phyloP scores from a whole-genome alignment of 2,888 invertebrate species.

The Dolichomitus sp. region DNA sequence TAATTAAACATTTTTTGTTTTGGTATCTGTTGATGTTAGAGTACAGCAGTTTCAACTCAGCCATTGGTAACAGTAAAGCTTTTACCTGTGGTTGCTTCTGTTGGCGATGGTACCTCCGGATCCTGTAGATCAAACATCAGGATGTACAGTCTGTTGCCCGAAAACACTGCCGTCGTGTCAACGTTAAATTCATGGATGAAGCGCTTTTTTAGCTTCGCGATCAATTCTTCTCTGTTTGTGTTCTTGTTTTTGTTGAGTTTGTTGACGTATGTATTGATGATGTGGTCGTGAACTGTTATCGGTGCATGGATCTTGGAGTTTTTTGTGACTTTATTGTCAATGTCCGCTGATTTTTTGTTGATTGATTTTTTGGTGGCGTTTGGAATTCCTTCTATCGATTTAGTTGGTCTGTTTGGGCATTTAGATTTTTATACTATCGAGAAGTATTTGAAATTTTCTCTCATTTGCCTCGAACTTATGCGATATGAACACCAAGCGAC shows the following conservation, averaged over 20 bases:
- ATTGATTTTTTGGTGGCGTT: not conserved
- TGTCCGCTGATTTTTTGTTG: not conserved
- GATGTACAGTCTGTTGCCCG: not conserved
- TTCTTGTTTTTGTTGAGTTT: conserved; percentile 1
- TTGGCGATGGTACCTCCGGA: not conserved
- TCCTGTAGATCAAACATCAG: conserved; percentile 3
- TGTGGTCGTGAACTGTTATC: conserved; percentile 3
- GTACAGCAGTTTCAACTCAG: not conserved
- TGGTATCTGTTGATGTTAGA: conserved; percentile 4
- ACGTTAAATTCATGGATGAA: not conserved
- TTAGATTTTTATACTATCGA: no score
- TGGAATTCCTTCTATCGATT: not conserved
- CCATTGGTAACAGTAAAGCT: conserved; percentile 4
- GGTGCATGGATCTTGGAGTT: not conserved
- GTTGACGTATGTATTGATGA: not conserved
- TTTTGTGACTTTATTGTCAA: not conserved
- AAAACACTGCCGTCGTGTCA: conserved; percentile 3
- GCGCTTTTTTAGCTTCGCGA: not conserved
- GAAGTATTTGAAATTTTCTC: no score
- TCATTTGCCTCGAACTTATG: no score
- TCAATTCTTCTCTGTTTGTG: not conserved
- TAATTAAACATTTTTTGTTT: not conserved
- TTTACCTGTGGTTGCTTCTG: not conserved
- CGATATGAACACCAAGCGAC: no score
- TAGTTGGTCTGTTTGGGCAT: not conserved